phyloP scores from a whole-genome alignment of 2,888 invertebrate species.

The Matsumyia berberina region DNA sequence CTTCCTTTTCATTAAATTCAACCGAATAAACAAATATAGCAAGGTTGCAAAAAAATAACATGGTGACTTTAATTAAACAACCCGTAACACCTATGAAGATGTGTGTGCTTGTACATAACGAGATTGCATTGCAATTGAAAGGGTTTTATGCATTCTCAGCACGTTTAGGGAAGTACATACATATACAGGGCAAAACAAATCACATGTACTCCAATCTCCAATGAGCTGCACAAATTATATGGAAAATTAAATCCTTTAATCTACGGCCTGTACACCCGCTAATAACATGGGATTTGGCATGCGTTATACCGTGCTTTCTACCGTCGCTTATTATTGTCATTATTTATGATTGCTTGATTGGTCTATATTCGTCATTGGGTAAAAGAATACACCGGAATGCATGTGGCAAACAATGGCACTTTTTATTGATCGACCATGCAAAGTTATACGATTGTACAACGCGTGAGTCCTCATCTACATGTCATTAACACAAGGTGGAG shows the following conservation, averaged over 20 bases:
- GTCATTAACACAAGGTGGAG: neutral
- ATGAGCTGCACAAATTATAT: slow-evolving; percentile 14
- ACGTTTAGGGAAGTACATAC: slow-evolving; percentile 45
- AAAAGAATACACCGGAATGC: slow-evolving; percentile 12
- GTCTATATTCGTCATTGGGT: neutral
- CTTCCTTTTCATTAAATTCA: slow-evolving; percentile 2
- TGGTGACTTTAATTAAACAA: slow-evolving; percentile 23
- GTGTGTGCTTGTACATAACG: neutral
- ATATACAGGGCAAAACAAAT: neutral
- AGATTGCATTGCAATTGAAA: slow-evolving; percentile 27
- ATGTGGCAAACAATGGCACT: slow-evolving; percentile 27
- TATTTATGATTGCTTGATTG: slow-evolving; percentile 1
- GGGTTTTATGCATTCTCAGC: slow-evolving; percentile 52
- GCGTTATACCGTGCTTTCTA: neutral
- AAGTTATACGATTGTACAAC: neutral
- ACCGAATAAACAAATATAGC: slow-evolving; percentile 21
- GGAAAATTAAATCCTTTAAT: neutral
- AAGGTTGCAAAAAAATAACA: slow-evolving; percentile 26
- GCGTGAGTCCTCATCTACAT: neutral
- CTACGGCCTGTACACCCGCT: neutral
- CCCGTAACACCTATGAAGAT: slow-evolving; percentile 7
- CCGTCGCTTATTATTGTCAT: too few relatives aligned
- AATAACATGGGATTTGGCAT: slow-evolving; percentile 16
- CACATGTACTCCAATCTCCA: slow-evolving; percentile 12
- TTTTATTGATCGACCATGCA: slow-evolving; percentile 43